Evolutionary conservation across 2,888 invertebrate species (phyloP).

Genomic region (Heteromyza rotundicornis): DNA sequence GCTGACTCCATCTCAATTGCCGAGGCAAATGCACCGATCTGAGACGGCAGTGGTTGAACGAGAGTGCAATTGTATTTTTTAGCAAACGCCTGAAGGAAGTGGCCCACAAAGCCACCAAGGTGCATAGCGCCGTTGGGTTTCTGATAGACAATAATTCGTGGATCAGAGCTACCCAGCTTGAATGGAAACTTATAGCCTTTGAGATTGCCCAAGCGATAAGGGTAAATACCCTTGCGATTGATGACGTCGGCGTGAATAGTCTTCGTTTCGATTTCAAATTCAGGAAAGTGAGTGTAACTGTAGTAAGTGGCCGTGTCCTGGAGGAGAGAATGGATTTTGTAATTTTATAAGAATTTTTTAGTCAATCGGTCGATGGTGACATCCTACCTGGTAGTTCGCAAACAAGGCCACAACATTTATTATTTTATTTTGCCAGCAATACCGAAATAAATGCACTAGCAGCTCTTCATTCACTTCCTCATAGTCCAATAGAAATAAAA

Average conservation of each 20-base stretch:
- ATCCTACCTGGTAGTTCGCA: constrained; percentile 39
- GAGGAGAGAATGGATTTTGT: not conserved
- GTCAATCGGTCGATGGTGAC: too few species aligned
- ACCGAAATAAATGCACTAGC: constrained; percentile 36
- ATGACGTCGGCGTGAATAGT: not conserved
- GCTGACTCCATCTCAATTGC: constrained; percentile 35
- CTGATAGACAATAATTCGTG: constrained; percentile 44
- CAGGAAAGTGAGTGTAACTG: constrained; percentile 46
- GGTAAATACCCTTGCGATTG: constrained; percentile 32
- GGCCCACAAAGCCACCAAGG: constrained; percentile 44
- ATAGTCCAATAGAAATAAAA: constrained; percentile 43
- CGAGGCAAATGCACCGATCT: constrained; percentile 30
- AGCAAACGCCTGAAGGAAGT: constrained; percentile 44
- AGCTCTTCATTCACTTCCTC: constrained; percentile 21
- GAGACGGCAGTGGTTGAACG: constrained; percentile 32
- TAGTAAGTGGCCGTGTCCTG: constrained; percentile 36
- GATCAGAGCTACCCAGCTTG: constrained; percentile 43
- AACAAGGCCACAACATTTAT: constrained; percentile 47
- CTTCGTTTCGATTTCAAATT: constrained; percentile 39
- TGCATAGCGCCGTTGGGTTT: constrained; percentile 27
- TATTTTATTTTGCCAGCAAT: constrained; percentile 43
- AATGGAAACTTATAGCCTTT: constrained; percentile 39
- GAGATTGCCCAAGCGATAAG: constrained; percentile 40
- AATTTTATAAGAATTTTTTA: too few species aligned
- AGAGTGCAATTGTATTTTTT: constrained; percentile 42